Base-by-base conservation (phyloP, 1,140 invertebrate species). In the Cyphomyrmex costatus region DNA sequence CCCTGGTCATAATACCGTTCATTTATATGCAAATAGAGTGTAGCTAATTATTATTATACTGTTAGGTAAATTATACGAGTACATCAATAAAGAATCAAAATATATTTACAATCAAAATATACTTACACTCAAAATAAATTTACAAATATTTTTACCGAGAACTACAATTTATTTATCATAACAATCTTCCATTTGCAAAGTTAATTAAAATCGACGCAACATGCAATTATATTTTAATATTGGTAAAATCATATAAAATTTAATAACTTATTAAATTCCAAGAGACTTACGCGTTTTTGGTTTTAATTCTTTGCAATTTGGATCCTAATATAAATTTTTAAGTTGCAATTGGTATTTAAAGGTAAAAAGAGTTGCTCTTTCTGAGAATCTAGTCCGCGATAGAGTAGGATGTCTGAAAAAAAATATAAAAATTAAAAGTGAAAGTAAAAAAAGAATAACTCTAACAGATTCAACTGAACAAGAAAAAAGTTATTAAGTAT, bases 1-100 rank as follows among this genome's bases (percentile, higher is more conserved):
- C 16, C 46, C 14, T 12, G n/a, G 24, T 7, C 19, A 14, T n/a
- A 16, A 16, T 4, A 19, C 14, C 27, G 36, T 16, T 78, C 76
- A 65, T 78, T 63, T 19, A 51, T 8, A 56, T 65, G 42, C 24
- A 77, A 61, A 77, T 61, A 61, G 63, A 46, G 36, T 30, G 21
- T 27, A n/a, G 10, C 24, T 77, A 42, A 63, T 78, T 51, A 27
- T 65, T n/a, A n/a, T n/a, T n/a, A n/a, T n/a, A n/a, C n/a, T 33
- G 14, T 46, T 30, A 49, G 30, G 24, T 63, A 4, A 63, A 30
- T 63, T 42, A 63, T n/a, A n/a, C n/a, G n/a, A n/a, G n/a, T 0
- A 61, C 46, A 33, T 49, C 36, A 63, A 78, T 63, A 30, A 24
- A n/a, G 5, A 30, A 8, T 1, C 36, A 42, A 46, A n/a, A n/a